Evolutionary conservation across 64 coral and sea anemone genomes (phyloP), one percentile per base, ranked within the genome.

Genomic region (Porites lutea): DNA sequence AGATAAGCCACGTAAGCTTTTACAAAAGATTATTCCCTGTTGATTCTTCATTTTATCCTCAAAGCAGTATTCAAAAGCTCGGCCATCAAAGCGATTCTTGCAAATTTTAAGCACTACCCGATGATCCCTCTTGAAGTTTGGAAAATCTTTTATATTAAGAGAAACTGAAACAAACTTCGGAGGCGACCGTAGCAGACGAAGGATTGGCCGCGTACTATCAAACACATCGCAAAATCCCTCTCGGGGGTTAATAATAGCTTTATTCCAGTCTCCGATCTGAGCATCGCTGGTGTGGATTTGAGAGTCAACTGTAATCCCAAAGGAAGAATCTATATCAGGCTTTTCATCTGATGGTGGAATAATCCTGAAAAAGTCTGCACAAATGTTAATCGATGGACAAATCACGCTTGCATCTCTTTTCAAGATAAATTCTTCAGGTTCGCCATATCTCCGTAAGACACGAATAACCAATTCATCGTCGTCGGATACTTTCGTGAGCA

Each of bases 401-500:
- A 8, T 6, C 0, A 0, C 6, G 49, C 46, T 48, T 14, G 46
- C 50, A 78, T 78, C 20, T 7, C 22, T 12, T 22, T 1, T 20
- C 18, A 50, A 19, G 10, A 78, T n/a, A 78, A 78, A 19, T 55
- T 78, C 75, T 13, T 78, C 50, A 14, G 49, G 57, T 9, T 15
- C 18, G 3, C 75, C 50, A 16, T 57, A 22, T 13, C 75, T 78
- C 22, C 18, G 49, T 23, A 78, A 58, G 6, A 78, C 75, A 78
- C 75, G 75, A 55, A 78, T 5, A 22, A 78, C 75, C 52, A 78
- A 16, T 55, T 78, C 51, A 2, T 57, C 75, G 16, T 58, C 75
- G 3, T 78, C 75, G 75, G 75, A 78, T 21, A 57, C 52, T 78
- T 78, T 78, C 75, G 75, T 78, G 49, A 54, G 75, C 11, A 19